phyloP scores from a whole-genome alignment of 2,797 vertebrate genomes.

The Erpetoichthys calabaricus region DNA sequence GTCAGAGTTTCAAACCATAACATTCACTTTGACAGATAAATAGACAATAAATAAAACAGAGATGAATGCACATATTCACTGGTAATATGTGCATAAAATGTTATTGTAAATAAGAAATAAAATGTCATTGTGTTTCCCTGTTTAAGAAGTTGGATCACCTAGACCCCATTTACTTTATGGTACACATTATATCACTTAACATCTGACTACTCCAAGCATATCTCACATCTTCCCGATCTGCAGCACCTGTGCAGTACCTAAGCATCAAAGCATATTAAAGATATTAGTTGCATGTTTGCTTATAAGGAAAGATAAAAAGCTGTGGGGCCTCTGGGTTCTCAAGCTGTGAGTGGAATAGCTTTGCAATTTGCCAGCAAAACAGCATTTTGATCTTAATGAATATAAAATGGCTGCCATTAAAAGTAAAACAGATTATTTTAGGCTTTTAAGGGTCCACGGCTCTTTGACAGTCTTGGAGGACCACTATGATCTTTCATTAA shows the following conservation, averaged over 20 bases:
- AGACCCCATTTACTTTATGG: too few species aligned
- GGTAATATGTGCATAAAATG: too few species aligned
- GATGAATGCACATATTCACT: too few species aligned
- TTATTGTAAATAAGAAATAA: too few species aligned
- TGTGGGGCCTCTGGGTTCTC: conserved; percentile 76
- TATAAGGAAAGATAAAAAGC: conserved; percentile 82
- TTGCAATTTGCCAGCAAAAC: conserved; percentile 94
- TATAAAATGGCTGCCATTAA: conserved; percentile 97
- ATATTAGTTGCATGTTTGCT: conserved; percentile 82
- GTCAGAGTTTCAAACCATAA: too few species aligned
- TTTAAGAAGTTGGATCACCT: too few species aligned
- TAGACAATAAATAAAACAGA: too few species aligned
- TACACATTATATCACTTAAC: conserved; percentile 22
- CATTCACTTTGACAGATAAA: too few species aligned
- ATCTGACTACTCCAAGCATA: conserved; percentile 24
- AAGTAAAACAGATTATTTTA: conserved; percentile 93
- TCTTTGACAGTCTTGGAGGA: conserved; percentile 97
- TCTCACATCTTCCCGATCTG: conserved; percentile 56
- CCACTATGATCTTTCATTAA: conserved; percentile 98
- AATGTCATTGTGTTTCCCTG: too few species aligned
- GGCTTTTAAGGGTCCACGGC: conserved; percentile 74
- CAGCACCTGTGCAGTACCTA: conserved; percentile 74
- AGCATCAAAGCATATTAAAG: conserved; percentile 83
- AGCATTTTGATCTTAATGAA: conserved; percentile 98
- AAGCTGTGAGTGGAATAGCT: conserved; percentile 97